Evolutionary conservation across 2,888 invertebrate genomes (phyloP), one percentile per base, ranked within the genome.

Genomic region (Gymnosoma rotundatum): DNA sequence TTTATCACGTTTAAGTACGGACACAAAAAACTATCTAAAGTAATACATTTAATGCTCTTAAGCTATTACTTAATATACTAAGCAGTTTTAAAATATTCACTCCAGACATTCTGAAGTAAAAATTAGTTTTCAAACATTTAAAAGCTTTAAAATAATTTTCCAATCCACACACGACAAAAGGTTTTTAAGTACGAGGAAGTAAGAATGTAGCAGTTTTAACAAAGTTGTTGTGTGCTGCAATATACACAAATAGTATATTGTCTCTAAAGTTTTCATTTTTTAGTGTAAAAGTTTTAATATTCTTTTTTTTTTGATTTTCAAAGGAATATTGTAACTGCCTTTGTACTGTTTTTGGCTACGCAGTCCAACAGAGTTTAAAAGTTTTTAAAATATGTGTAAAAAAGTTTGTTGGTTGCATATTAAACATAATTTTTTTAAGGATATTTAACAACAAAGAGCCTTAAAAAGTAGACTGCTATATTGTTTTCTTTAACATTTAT

Each of bases 341-440:
- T 2, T 18, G 38, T 42, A 42, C 21, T 58, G 58, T 48, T 67
- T 83, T 75, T 54, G n/a, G 45, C 58, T 56, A 38, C 25, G 60
- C 25, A 60, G 36, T 42, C 60, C 52, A 60, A 61, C 66, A 64
- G 81, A 78, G 73, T 74, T 81, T 74, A 81, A 78, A 70, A 81
- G 84, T 78, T 81, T 81, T 63, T 83, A 50, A 76, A 80, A 76
- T 83, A 69, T 83, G 50, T 81, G 73, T 74, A 25, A 64, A 38
- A 80, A 76, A 80, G 67, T 80, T 80, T 36, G 64, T 52, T 72
- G 56, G 45, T 18, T n/a, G 18, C 16, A 14, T 42, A 3, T 36
- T 42, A 32, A 32, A 32, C 6, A 32, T 8, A 6, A 32, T 64
- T 42, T 32, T 52, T 58, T 18, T n/a, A 45, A 42, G 63, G 58